Evolutionary conservation across 2,113 vertebrate genomes (phyloP).

Genomic region (Pomatorhinus ruficollis): DNA sequence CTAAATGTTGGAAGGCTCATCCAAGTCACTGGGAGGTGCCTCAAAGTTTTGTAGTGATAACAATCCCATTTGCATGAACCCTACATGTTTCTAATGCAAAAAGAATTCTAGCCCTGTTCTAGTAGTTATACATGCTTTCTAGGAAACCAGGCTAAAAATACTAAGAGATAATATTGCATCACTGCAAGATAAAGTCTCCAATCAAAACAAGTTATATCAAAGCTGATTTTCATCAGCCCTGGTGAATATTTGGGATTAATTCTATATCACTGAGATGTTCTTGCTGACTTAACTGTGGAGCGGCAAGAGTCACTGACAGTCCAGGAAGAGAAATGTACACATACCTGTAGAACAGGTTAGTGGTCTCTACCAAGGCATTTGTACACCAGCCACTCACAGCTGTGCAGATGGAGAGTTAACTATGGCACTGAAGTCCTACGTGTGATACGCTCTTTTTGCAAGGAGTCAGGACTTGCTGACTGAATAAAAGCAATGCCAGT

Average conservation of each 20-base stretch:
- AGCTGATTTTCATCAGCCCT: background rate
- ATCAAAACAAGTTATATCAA: background rate
- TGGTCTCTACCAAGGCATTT: background rate
- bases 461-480: background rate
- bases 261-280: background rate
- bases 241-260: background rate
- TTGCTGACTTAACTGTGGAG: background rate
- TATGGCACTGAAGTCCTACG: background rate
- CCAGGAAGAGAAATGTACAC: background rate
- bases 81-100: background rate
- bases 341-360: background rate
- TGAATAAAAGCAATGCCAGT: background rate
- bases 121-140: background rate
- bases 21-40: background rate
- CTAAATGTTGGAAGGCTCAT: background rate
- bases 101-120: background rate
- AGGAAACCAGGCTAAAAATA: background rate
- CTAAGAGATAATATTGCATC: background rate
- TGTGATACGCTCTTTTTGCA: background rate
- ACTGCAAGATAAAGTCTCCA: background rate
- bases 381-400: background rate
- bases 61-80: background rate
- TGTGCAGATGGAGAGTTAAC: background rate
- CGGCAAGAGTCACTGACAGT: background rate
- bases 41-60: background rate